phyloP scores from a whole-genome alignment of 2,113 vertebrate species.

The Pogona vitticeps region DNA sequence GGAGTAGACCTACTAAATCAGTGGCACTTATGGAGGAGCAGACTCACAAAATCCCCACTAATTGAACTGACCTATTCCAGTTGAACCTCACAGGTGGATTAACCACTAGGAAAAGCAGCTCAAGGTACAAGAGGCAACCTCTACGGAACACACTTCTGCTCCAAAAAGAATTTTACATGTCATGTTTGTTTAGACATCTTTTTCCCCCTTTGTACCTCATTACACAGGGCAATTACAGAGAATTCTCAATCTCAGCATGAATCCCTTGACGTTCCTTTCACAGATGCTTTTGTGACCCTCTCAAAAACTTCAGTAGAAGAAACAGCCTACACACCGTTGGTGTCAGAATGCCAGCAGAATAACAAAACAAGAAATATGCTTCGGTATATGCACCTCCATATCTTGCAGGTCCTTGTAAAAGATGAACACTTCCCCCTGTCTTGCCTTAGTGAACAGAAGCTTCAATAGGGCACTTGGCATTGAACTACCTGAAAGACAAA shows the following conservation, averaged over 20 bases:
- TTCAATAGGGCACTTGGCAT: conserved; percentile 30
- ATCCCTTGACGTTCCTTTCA: not conserved
- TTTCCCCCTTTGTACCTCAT: conserved; percentile 2
- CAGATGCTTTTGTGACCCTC: not conserved
- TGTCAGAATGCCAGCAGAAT: not conserved
- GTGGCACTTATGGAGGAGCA: no score
- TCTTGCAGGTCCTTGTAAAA: conserved; percentile 5
- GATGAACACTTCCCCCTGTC: not conserved
- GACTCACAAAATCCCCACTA: no score
- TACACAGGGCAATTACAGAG: conserved; percentile 20
- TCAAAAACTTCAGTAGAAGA: not conserved
- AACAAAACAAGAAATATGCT: not conserved
- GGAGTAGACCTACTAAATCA: no score
- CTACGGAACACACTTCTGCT: not conserved
- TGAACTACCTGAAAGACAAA: conserved; percentile 29
- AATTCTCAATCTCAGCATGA: not conserved
- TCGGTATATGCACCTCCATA: not conserved
- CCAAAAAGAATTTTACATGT: conserved; percentile 1
- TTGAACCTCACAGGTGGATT: no score
- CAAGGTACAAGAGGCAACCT: not conserved
- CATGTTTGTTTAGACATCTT: not conserved
- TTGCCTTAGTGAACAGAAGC: conserved; percentile 20
- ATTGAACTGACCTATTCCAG: no score
- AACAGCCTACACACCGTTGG: accelerated
- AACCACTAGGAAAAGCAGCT: not conserved